Base-by-base conservation (phyloP, 2,797 vertebrate species). In the Menidia menidia region DNA sequence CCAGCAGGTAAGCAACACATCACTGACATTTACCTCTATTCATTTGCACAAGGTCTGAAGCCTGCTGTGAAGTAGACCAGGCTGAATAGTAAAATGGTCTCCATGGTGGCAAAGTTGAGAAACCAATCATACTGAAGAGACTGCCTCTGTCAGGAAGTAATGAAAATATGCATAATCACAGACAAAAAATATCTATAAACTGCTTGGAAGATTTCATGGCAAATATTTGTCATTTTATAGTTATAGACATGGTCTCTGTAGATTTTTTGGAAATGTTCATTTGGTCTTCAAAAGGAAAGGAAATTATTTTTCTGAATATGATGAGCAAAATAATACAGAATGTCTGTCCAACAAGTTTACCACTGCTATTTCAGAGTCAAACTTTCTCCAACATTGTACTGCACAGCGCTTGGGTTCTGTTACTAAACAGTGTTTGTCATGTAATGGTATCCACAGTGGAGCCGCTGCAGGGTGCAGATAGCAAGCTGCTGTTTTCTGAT, bases 371-470 rank as follows among this genome's bases (percentile, higher is more conserved):
- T 81, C 55, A 44, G 53, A 77, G 68, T 73, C 68, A 63, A 88
- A 92, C 83, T 92, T 89, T 88, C 78, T 61, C 81, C 81, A 79
- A 78, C 62, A 1, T 55, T 82, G 76, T 64, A 35, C 64, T 78
- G 83, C 78, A 53, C 65, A 80, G 80, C 53, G 54, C 69, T 75
- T 73, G 73, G 69, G 74, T 74, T 81, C 71, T 70, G 88, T 91
- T 88, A 87, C 87, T 80, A 78, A 86, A 90, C 88, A 87, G 89
- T 92, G 88, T 92, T 92, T 91, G 88, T 92, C 90, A 83, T 79
- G 89, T 88, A 87, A 85, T 86, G 86, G 89, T 90, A 91, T 91
- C 89, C 90, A 90, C 90, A 91, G 88, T 68, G 89, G 90, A 92
- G 84, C 87, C 87, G 79, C 90, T 92, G 90, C 89, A 89, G 82